A percentile compares a stretch with the other conserved stretches of the same genome.
These are phyloP conservation scores for Scleropages formosus DNA, from an alignment of 2,797 vertebrate genomes.

Conservation along the genomic window DNA sequence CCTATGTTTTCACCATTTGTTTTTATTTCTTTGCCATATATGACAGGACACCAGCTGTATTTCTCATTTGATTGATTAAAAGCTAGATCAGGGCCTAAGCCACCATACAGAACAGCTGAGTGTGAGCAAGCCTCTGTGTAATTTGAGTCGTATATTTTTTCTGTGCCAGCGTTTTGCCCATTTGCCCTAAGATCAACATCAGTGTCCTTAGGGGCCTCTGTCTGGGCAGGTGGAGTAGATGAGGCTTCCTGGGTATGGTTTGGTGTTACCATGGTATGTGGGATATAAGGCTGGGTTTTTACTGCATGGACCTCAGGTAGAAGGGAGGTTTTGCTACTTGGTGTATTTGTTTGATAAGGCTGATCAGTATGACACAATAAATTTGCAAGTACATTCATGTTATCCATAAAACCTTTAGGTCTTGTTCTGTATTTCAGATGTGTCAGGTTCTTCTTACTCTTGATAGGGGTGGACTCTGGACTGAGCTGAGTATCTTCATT, in stretches of 20 bases:
- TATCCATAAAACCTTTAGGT: conserved; percentile 32
- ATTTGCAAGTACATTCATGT: conserved; percentile 34
- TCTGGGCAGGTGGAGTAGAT: neutral
- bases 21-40: neutral
- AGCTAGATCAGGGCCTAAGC: conserved; percentile 24
- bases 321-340: conserved; percentile 43
- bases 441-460: conserved; percentile 31
- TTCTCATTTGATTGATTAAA: conserved; percentile 34
- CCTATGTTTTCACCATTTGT: neutral
- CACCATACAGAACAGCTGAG: neutral
- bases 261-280: conserved; percentile 38
- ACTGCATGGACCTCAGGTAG: conserved; percentile 12
- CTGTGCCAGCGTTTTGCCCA: neutral
- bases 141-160: conserved; percentile 1
- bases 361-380: conserved; percentile 5
- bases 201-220: conserved; percentile 30
- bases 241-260: conserved; percentile 37
- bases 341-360: conserved; percentile 33
- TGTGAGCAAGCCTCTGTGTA: conserved; percentile 31
- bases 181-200: neutral
- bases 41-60: conserved; percentile 18
- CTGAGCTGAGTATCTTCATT: conserved; percentile 4
- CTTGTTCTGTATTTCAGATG: conserved; percentile 35
- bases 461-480: conserved; percentile 20
- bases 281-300: conserved; percentile 35